phyloP scores from a whole-genome alignment of 2,888 invertebrate genomes.

The Diarsia brunnea region DNA sequence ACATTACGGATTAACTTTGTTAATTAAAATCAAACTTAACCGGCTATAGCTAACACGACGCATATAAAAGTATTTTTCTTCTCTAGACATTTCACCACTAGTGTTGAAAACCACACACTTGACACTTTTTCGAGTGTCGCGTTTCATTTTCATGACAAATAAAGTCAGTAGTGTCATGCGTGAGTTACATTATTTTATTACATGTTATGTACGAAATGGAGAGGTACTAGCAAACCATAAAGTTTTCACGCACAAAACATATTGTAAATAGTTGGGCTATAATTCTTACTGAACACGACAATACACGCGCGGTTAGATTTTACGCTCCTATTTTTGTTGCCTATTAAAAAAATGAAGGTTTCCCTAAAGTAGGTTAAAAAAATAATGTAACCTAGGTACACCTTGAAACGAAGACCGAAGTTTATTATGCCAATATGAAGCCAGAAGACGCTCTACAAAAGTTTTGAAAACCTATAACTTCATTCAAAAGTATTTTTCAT shows the following conservation, averaged over 20 bases:
- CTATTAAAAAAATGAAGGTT: background rate
- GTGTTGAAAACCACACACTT: slow-evolving; percentile 45
- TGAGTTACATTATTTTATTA: slow-evolving; percentile 74
- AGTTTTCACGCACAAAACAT: slow-evolving; percentile 69
- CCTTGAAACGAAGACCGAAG: background rate
- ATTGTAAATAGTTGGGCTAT: slow-evolving; percentile 61
- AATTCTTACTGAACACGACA: slow-evolving; percentile 60
- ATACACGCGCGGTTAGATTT: slow-evolving; percentile 37
- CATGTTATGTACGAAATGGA: slow-evolving; percentile 74
- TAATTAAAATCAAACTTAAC: background rate
- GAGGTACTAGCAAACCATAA: slow-evolving; percentile 69
- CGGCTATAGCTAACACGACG: background rate
- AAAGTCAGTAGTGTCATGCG: slow-evolving; percentile 74
- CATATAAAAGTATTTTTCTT: too few relatives aligned
- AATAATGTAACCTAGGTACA: background rate
- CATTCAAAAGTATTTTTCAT: background rate
- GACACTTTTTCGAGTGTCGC: slow-evolving; percentile 69
- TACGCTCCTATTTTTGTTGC: slow-evolving; percentile 26
- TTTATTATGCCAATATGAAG: background rate
- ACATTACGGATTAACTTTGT: background rate
- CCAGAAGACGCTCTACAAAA: background rate
- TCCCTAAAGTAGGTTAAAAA: background rate
- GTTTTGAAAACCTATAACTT: background rate
- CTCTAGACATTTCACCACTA: slow-evolving; percentile 29
- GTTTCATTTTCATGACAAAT: slow-evolving; percentile 71